A percentile compares a stretch with the other conserved stretches of the same genome.
Evolutionary conservation across 2,888 invertebrate genomes (phyloP).

Genomic region (Ormyrus pomaceus): DNA sequence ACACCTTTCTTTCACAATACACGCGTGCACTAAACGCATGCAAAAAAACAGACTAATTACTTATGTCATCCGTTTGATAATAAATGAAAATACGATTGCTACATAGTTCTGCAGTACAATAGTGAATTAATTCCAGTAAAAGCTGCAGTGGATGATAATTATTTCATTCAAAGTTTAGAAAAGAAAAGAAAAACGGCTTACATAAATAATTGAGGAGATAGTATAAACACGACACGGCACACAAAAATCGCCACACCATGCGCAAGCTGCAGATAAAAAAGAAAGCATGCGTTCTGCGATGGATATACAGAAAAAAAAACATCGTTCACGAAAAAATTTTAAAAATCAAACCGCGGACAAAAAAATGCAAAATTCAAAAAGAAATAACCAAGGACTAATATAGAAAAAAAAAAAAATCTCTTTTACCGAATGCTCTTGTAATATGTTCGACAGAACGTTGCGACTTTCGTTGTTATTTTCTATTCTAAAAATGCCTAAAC

Average conservation of each 20-base stretch:
- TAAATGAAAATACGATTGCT: no score
- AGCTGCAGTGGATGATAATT: no score
- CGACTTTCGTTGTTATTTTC: conserved; percentile 33
- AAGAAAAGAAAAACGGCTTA: no score
- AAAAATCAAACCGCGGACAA: neutral
- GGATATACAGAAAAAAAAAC: neutral
- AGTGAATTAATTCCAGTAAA: no score
- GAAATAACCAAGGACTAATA: neutral
- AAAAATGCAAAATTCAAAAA: neutral
- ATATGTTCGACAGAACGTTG: conserved; percentile 20
- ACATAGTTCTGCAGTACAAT: no score
- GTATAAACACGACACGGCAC: neutral
- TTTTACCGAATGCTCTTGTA: neutral
- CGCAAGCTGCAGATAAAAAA: neutral
- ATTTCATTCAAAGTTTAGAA: no score
- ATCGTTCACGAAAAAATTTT: neutral
- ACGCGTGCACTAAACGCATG: no score
- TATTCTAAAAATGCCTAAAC: conserved; percentile 36
- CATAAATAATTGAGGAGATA: no score
- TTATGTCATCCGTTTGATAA: no score
- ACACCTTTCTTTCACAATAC: no score
- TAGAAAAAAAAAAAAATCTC: neutral
- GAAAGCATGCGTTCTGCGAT: conserved; percentile 24
- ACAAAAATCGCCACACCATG: neutral
- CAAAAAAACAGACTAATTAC: no score